Evolutionary conservation across 2,888 invertebrate species (phyloP), one percentile per base, ranked within the genome.

Genomic region (Synergus itoensis): DNA sequence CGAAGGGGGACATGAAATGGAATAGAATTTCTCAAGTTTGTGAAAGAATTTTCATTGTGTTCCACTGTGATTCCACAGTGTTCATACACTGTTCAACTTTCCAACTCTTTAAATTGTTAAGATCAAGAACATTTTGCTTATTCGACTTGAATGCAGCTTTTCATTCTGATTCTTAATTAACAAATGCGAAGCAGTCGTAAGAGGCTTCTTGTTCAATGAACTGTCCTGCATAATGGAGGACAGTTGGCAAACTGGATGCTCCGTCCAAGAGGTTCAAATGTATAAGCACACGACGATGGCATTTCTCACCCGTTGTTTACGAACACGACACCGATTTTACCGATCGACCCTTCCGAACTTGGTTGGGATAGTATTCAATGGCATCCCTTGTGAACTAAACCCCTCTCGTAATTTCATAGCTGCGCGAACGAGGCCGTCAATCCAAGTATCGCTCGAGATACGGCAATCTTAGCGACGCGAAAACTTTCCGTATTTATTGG

Each of bases 401-500:
- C 28, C 69, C 28, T 28, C 16, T 73, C 73, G 73, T 73, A 73
- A 57, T 73, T 73, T 73, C 73, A 73, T 73, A 73, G 73, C 53
- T 57, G 14, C 48, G 73, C 73, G 53, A 73, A 69, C 69, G 48
- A 69, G 48, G 36, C 69, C 69, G 69, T 69, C 69, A 69, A 69
- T 69, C 69, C 28, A 69, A 69, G 69, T 69, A 48, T 69, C 69
- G 69, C 45, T 41, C 21, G 67, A 67, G 67, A 45, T 73, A 53
- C 73, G 53, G 36, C 36, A 73, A 73, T 73, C 36, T 53, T 73
- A 48, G 48, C 65, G 41, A 45, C 53, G 73, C 53, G 73, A 73
- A 73, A 73, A 73, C 53, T 73, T 73, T 73, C n/a, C 53, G 73
- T 53, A 73, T 73, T 73, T 73, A 53, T 73, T 73, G 73, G 48